Conservation (phyloP, 2,888 invertebrate genomes). For the Patella caerulea region DNA sequence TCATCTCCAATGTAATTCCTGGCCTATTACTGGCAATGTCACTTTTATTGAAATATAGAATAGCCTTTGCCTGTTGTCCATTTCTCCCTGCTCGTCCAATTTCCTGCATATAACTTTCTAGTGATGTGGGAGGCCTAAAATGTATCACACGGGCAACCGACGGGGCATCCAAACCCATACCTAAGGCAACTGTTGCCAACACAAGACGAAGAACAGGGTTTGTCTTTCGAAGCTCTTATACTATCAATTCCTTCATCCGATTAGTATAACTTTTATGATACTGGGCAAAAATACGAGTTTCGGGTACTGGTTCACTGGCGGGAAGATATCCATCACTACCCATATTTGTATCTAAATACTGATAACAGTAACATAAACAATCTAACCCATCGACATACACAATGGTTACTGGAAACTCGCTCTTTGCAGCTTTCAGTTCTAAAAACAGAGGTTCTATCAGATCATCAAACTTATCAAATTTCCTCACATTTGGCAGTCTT, state of each 20-base stretch:
- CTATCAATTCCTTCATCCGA: conserved; percentile 11
- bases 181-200: too few species aligned
- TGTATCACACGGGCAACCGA: too few species aligned
- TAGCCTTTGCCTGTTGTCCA: too few species aligned
- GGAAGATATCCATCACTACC: not conserved
- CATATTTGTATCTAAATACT: conserved; percentile 2
- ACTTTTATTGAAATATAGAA: too few species aligned
- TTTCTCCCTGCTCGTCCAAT: too few species aligned
- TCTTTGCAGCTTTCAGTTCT: conserved; percentile 3
- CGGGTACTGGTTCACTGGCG: not conserved
- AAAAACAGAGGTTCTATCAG: not conserved
- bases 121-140: too few species aligned
- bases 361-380: conserved; percentile 6
- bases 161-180: too few species aligned
- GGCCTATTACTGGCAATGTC: not conserved
- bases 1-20: not conserved
- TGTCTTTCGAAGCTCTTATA: conserved; percentile 9
- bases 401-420: conserved; percentile 18
- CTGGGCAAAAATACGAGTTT: conserved; percentile 21
- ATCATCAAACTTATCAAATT: conserved; percentile 21
- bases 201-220: conserved; percentile 4
- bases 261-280: conserved; percentile 18
- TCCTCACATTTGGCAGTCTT: conserved; percentile 15
- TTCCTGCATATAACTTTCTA: too few species aligned
- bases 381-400: conserved; percentile 15